phyloP scores from a whole-genome alignment of 2,888 invertebrate genomes.

The Anarsia innoxiella region DNA sequence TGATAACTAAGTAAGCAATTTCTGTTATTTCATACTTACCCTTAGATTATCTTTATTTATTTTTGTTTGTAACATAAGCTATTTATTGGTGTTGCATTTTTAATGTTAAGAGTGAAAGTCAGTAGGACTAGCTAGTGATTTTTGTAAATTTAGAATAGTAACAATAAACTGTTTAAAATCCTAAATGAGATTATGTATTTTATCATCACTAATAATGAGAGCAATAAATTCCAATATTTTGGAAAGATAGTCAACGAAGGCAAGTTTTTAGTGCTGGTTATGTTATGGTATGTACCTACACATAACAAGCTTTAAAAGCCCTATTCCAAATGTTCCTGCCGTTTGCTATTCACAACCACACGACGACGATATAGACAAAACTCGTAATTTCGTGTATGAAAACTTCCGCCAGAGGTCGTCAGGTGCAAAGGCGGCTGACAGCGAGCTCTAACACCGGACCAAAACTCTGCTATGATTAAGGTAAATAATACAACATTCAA shows the following conservation, averaged over 20 bases:
- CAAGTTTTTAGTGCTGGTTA: too few species aligned
- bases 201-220: too few species aligned
- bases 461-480: constrained; percentile 62
- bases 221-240: too few species aligned
- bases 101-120: constrained; percentile 34
- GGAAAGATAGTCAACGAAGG: too few species aligned
- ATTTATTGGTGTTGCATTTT: constrained; percentile 24
- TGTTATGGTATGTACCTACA: too few species aligned
- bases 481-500: constrained; percentile 34
- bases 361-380: too few species aligned
- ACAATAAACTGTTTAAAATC: constrained; percentile 19
- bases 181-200: not conserved
- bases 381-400: too few species aligned
- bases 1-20: too few species aligned
- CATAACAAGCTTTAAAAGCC: too few species aligned
- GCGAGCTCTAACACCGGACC: constrained; percentile 41
- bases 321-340: too few species aligned
- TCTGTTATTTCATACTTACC: not conserved
- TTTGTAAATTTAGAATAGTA: constrained; percentile 27
- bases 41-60: constrained; percentile 1
- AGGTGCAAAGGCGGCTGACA: too few species aligned
- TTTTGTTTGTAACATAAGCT: constrained; percentile 15
- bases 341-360: too few species aligned
- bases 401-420: constrained; percentile 46
- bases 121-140: constrained; percentile 52